Percentiles rank a stretch among this genome's conserved stretches.
phyloP scores from a whole-genome alignment of 2,113 vertebrate genomes.

The Cyanoramphus novaezelandiae region DNA sequence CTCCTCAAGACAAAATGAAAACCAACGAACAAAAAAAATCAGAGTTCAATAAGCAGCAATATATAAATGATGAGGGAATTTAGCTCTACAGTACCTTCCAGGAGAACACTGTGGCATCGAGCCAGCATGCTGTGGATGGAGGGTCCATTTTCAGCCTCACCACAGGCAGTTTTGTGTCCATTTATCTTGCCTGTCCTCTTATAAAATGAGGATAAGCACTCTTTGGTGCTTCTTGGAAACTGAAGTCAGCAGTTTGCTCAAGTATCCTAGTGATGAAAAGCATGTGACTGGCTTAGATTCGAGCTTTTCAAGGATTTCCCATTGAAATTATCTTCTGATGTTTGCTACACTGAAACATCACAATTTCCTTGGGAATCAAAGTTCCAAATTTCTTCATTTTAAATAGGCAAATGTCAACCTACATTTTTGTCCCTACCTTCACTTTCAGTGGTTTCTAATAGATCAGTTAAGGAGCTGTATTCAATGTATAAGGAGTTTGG shows the following conservation, averaged over 20 bases:
- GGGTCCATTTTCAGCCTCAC: not conserved
- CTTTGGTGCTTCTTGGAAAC: not conserved
- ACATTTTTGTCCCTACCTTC: not conserved
- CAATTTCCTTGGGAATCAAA: not conserved
- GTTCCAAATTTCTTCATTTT: not conserved
- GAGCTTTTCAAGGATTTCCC: not conserved
- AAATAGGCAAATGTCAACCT: not conserved
- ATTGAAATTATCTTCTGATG: not conserved
- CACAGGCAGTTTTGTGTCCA: not conserved
- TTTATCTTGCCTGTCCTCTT: not conserved
- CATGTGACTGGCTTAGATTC: not conserved
- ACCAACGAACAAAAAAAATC: not conserved
- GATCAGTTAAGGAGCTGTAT: not conserved
- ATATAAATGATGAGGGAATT: not conserved
- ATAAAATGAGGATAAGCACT: not conserved
- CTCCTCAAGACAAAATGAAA: not conserved
- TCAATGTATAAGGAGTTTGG: not conserved
- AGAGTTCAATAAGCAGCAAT: not conserved
- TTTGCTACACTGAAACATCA: not conserved
- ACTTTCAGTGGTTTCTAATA: not conserved
- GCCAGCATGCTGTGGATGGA: not conserved
- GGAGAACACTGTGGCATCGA: not conserved
- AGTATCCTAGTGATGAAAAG: not conserved
- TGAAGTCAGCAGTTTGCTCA: not conserved
- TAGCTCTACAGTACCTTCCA: not conserved